phyloP scores from a whole-genome alignment of 1,140 invertebrate genomes.

The Phortica variegata region DNA sequence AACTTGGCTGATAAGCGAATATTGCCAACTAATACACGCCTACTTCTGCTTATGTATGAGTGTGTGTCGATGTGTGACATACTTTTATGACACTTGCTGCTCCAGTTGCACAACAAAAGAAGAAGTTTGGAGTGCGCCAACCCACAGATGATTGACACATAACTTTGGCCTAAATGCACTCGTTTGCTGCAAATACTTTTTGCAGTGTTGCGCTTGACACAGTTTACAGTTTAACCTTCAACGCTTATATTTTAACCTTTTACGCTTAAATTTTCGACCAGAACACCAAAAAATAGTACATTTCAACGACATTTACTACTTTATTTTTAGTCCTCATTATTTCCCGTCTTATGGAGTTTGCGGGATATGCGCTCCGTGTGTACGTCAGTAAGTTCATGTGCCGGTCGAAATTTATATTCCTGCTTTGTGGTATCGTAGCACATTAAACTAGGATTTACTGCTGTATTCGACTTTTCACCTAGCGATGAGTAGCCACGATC shows the following conservation, averaged over 20 bases:
- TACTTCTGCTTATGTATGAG: background rate
- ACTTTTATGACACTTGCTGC: slow-evolving; percentile 33
- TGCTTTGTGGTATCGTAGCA: slow-evolving; percentile 45
- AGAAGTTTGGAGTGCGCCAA: background rate
- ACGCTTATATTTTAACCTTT: too few species aligned
- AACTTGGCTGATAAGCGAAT: slow-evolving; percentile 18
- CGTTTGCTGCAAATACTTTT: too few species aligned
- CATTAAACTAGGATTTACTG: slow-evolving; percentile 72
- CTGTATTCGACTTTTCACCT: slow-evolving; percentile 74
- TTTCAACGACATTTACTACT: too few species aligned
- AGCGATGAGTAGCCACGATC: slow-evolving; percentile 88
- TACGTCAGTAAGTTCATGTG: slow-evolving; percentile 69
- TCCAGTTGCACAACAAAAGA: slow-evolving; percentile 20
- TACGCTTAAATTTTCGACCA: too few species aligned
- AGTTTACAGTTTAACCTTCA: too few species aligned
- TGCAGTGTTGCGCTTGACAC: too few species aligned
- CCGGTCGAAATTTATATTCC: slow-evolving; percentile 67
- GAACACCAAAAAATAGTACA: too few species aligned
- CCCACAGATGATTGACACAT: too few species aligned
- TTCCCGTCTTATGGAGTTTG: background rate
- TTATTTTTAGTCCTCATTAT: too few species aligned
- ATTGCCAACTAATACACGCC: background rate
- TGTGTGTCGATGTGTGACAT: slow-evolving; percentile 17
- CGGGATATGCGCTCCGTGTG: slow-evolving; percentile 23
- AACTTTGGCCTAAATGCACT: too few species aligned